These are phyloP conservation scores for Podarcis siculus DNA, from an alignment of 2,797 vertebrate species.

Conservation along the genomic window DNA sequence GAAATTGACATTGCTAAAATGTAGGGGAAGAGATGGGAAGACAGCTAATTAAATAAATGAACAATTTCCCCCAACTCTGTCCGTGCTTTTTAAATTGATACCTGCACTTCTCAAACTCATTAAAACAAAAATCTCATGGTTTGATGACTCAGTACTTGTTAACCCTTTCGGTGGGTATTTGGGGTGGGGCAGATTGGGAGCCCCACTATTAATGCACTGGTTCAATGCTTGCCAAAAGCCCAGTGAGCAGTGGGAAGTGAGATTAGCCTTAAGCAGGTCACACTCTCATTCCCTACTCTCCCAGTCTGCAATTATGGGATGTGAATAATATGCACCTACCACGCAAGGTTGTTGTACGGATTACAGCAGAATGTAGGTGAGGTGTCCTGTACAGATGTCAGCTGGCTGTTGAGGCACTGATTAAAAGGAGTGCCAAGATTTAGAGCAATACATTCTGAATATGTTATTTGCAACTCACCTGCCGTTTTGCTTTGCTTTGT, in stretches of 20 bases:
- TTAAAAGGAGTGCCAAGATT: not conserved
- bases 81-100: conserved; percentile 60
- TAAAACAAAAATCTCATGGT: conserved; percentile 74
- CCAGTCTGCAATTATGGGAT: not conserved
- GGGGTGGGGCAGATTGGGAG: not conserved
- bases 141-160: conserved; percentile 38
- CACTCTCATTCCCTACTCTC: not conserved
- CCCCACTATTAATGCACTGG: conserved; percentile 46
- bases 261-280: not conserved
- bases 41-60: conserved; percentile 36
- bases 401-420: not conserved
- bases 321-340: not conserved
- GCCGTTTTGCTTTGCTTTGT: not conserved
- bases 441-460: not conserved
- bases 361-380: not conserved
- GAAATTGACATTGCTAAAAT: not conserved
- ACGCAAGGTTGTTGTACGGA: not conserved
- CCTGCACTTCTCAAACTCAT: conserved; percentile 63
- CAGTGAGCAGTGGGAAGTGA: conserved; percentile 35
- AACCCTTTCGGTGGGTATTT: not conserved
- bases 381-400: not conserved
- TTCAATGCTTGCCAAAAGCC: conserved; percentile 38
- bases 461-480: not conserved
- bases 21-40: conserved; percentile 12
- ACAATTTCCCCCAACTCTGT: conserved; percentile 42